Evolutionary conservation across 2,888 invertebrate species (phyloP).

Genomic region (Clanis bilineata): DNA sequence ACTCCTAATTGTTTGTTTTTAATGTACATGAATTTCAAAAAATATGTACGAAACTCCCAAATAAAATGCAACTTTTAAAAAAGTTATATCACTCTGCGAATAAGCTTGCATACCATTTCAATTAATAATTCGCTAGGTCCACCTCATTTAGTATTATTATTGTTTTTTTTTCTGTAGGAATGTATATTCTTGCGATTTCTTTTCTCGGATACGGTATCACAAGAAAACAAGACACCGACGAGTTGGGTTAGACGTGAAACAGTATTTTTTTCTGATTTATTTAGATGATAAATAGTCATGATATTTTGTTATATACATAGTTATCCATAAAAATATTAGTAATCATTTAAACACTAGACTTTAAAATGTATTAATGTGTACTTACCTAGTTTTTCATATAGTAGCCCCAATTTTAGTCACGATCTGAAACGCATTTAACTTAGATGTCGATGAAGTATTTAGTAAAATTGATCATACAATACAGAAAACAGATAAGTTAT

Average conservation of each 20-base stretch:
- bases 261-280: neutral
- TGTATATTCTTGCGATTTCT: constrained; percentile 66
- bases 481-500: too few species aligned
- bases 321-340: too few species aligned
- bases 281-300: neutral
- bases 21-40: neutral
- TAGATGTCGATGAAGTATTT: too few species aligned
- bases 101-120: neutral
- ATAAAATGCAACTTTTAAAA: neutral
- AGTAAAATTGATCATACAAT: too few species aligned
- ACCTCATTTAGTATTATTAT: neutral
- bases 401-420: too few species aligned
- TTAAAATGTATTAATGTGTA: too few species aligned
- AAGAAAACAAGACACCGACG: constrained; percentile 62
- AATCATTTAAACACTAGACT: too few species aligned
- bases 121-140: neutral
- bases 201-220: constrained; percentile 64
- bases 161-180: constrained; percentile 54
- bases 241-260: constrained; percentile 59
- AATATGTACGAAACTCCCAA: too few species aligned
- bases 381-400: too few species aligned
- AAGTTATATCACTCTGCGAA: neutral
- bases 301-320: too few species aligned
- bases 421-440: too few species aligned
- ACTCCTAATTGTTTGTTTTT: too few species aligned